Evolutionary conservation across 2,113 vertebrate genomes (phyloP).

Genomic region (Bos indicus): DNA sequence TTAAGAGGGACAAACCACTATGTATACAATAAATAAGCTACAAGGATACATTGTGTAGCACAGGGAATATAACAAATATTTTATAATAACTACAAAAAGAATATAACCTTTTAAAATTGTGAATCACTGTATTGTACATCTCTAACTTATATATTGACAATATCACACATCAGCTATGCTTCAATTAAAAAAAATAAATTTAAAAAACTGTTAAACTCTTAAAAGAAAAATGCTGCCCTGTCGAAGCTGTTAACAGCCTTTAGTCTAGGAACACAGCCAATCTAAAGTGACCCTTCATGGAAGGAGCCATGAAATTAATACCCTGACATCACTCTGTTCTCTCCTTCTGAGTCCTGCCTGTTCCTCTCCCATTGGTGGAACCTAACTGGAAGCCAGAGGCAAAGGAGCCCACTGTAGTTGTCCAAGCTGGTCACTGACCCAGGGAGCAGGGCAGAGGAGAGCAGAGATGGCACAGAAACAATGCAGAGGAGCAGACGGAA

Average conservation of each 20-base stretch:
- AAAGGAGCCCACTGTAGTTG: background rate
- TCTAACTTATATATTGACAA: background rate
- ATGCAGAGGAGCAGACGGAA: background rate
- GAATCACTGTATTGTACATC: background rate
- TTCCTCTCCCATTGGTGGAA: background rate
- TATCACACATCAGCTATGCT: background rate
- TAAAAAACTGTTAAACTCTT: background rate
- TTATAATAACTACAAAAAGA: background rate
- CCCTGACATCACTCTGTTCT: background rate
- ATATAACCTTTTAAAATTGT: background rate
- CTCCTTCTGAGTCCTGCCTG: background rate
- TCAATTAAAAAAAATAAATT: background rate
- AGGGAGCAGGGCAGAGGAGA: background rate
- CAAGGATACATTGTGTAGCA: background rate
- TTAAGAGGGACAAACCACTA: background rate
- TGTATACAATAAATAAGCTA: background rate
- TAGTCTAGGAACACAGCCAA: background rate
- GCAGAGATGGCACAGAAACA: background rate
- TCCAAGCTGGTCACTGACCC: background rate
- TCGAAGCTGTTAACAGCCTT: background rate
- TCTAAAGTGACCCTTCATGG: background rate
- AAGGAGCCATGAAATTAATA: background rate
- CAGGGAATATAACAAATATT: background rate
- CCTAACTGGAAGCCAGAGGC: background rate
- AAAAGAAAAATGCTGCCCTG: background rate